A percentile compares a stretch with the other conserved stretches of the same genome.
These are phyloP conservation scores for Epizoanthus fatuus DNA, from an alignment of 92 coral and sea anemone species.

Conservation along the genomic window DNA sequence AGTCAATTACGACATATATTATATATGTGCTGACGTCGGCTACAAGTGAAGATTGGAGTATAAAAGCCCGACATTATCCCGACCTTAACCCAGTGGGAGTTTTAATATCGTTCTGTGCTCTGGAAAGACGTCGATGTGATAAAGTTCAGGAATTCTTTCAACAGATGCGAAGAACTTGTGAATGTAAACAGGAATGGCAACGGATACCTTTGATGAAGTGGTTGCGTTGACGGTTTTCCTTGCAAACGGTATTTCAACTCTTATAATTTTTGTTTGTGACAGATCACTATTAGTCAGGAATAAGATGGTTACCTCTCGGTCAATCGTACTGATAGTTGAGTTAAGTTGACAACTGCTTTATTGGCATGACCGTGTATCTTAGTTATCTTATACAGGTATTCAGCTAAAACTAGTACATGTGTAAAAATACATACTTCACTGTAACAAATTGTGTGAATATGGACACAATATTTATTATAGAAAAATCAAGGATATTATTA, in stretches of 20 bases:
- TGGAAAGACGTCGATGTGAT: not conserved
- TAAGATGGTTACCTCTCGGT: not conserved
- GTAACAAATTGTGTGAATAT: too few species aligned
- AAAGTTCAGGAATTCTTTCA: not conserved
- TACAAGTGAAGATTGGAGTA: not conserved
- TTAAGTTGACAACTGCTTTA: too few species aligned
- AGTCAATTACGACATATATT: not conserved
- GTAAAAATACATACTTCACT: too few species aligned
- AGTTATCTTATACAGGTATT: not conserved
- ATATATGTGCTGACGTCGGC: constrained; percentile 11
- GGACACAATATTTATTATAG: too few species aligned
- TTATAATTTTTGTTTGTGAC: not conserved
- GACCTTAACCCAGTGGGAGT: not conserved
- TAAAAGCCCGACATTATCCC: not conserved
- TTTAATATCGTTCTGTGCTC: not conserved
- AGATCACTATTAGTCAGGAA: not conserved
- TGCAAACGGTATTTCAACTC: constrained; percentile 20
- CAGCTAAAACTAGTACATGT: not conserved
- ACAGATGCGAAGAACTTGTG: not conserved
- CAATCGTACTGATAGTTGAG: not conserved
- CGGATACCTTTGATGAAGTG: not conserved
- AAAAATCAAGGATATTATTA: not conserved
- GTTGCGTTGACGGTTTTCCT: constrained; percentile 23
- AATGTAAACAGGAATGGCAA: constrained; percentile 11
- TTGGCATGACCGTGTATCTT: not conserved